These are phyloP conservation scores for Choristoneura fumiferana DNA, from an alignment of 1,140 invertebrate species.

Conservation along the genomic window DNA sequence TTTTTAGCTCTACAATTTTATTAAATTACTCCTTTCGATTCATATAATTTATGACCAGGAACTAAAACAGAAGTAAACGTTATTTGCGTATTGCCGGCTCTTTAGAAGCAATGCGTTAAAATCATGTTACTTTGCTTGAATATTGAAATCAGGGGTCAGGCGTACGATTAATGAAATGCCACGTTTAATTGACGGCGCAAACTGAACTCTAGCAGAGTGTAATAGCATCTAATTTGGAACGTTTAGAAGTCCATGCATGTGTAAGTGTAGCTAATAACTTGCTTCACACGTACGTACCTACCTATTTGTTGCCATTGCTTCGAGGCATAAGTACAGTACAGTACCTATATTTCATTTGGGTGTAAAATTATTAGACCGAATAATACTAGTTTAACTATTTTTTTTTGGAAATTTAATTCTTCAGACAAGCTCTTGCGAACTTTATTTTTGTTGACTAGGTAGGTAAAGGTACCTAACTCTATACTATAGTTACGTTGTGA, in stretches of 20 bases:
- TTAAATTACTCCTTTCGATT: too few relatives aligned
- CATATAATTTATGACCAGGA: not conserved
- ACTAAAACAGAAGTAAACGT: not conserved
- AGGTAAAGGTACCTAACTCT: too few relatives aligned
- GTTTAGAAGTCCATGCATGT: not conserved
- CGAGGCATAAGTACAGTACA: too few relatives aligned
- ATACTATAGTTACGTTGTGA: too few relatives aligned
- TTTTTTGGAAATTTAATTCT: too few relatives aligned
- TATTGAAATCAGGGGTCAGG: constrained; percentile 38
- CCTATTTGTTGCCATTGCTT: not conserved
- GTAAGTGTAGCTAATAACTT: constrained; percentile 6
- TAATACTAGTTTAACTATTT: too few relatives aligned
- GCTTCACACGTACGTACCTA: not conserved
- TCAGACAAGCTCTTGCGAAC: too few relatives aligned
- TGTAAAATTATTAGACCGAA: too few relatives aligned
- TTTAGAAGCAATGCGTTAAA: constrained; percentile 3
- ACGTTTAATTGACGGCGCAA: not conserved
- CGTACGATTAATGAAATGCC: constrained; percentile 16
- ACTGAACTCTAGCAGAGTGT: not conserved
- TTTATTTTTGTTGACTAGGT: too few relatives aligned
- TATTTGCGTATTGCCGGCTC: too few relatives aligned
- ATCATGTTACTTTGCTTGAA: constrained; percentile 42
- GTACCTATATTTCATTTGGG: too few relatives aligned
- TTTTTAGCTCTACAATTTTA: too few relatives aligned
- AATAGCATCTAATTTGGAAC: not conserved